Percentiles rank a stretch among this genome's conserved stretches.
Conservation (phyloP, 2,888 invertebrate species). For the Hydriomena furcata region DNA sequence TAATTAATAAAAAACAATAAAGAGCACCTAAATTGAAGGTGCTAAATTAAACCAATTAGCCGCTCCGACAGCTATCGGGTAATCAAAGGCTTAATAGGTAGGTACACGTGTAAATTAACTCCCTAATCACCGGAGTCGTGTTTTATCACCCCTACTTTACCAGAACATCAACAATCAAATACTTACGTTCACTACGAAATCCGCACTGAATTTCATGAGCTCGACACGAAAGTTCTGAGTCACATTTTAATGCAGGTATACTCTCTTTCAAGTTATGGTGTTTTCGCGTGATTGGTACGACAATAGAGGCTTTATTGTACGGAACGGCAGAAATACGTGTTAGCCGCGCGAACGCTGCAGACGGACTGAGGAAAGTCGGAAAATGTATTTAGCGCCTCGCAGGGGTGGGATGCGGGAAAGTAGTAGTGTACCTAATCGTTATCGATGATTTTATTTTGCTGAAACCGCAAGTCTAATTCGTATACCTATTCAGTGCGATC, state of each 20-base stretch:
- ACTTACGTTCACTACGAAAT: conserved; percentile 36
- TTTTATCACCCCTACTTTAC: conserved; percentile 6
- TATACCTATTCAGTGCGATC: too few relatives aligned
- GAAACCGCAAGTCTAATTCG: too few relatives aligned
- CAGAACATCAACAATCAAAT: conserved; percentile 20
- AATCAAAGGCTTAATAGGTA: conserved; percentile 21
- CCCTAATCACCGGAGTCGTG: conserved; percentile 17
- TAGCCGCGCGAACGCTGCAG: conserved; percentile 43
- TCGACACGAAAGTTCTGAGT: conserved; percentile 14
- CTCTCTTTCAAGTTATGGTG: conserved; percentile 34
- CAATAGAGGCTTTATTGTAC: conserved; percentile 25
- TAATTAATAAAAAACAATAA: conserved; percentile 19
- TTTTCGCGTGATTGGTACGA: conserved; percentile 35
- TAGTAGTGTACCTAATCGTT: conserved; percentile 42
- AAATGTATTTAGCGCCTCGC: conserved; percentile 59
- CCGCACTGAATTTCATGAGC: conserved; percentile 27
- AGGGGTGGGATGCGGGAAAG: conserved; percentile 46
- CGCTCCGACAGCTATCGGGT: conserved; percentile 3
- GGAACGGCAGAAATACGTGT: conserved; percentile 32
- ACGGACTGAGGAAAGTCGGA: conserved; percentile 63
- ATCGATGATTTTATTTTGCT: too few relatives aligned
- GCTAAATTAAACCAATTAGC: conserved; percentile 24
- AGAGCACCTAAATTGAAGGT: conserved; percentile 19
- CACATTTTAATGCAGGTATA: conserved; percentile 34
- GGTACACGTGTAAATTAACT: conserved; percentile 22